Evolutionary conservation across 2,888 invertebrate species (phyloP), one percentile per base, ranked within the genome.

Genomic region (Acronicta aceris): DNA sequence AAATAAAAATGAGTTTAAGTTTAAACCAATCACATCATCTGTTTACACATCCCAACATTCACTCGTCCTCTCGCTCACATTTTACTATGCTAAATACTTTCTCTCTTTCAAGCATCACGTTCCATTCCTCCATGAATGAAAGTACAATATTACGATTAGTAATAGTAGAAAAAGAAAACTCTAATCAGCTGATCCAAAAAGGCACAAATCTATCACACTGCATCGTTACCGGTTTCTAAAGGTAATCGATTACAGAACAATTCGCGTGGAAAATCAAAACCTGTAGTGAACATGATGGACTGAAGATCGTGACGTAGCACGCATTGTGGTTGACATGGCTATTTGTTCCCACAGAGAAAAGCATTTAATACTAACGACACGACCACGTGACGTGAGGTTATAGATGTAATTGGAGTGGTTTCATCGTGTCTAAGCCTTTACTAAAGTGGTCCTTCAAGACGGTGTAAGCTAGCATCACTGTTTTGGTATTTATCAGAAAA

Each of bases 251-350:
- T 79, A 71, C 63, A 58, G 58, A 63, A 48, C 63, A 68, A 74
- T 75, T 75, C 71, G 69, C 63, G 76, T 77, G 74, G 74, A 76
- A 82, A 82, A 82, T 81, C 77, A 74, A 76, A 79, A 81, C 75
- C 72, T 81, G 74, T 73, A 76, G 81, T 70, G 75, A 78, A 74
- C 79, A 76, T 78, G 82, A 83, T 79, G 72, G 83, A 86, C 79
- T 81, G 79, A 77, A 71, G 73, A 75, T 78, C 77, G 77, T 82
- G 84, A 85, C 81, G 83, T 60, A 71, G 81, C 84, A 83, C 87
- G 83, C 82, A 82, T 81, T 88, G 88, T 71, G 82, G 81, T 80
- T 85, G 87, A 86, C 86, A 76, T 65, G 70, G 76, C 83, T 71
- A 85, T 87, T 87, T 86, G 80, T 86, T 82, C 78, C 65, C 65